phyloP scores from a whole-genome alignment of 2,113 vertebrate species.

The Hydrochoerus hydrochaeris region DNA sequence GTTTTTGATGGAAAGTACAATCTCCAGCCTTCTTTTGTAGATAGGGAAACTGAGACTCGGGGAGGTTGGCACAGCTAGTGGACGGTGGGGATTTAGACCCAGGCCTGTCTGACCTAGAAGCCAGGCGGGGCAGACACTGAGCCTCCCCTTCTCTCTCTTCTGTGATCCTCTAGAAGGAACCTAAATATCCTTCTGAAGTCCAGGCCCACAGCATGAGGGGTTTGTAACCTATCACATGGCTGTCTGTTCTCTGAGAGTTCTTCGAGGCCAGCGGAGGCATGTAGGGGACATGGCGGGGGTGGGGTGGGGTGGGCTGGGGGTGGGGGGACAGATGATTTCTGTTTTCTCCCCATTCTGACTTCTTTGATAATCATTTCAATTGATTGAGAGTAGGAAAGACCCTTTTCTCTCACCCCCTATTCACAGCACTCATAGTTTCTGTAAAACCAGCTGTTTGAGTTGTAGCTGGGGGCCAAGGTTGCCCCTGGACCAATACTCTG shows the following conservation, averaged over 20 bases:
- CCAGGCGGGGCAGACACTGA: not conserved
- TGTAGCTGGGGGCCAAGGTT: not conserved
- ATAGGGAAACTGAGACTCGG: not conserved
- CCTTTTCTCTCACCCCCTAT: not conserved
- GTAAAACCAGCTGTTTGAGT: not conserved
- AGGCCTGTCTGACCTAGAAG: not conserved
- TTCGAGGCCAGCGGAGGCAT: rapidly evolving
- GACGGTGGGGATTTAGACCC: not conserved
- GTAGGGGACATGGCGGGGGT: rapidly evolving
- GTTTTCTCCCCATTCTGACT: not conserved
- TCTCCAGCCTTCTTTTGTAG: not conserved
- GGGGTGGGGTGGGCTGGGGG: no score
- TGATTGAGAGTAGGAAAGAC: not conserved
- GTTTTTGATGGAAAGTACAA: not conserved
- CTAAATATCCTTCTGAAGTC: not conserved
- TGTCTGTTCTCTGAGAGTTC: not conserved
- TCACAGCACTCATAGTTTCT: not conserved
- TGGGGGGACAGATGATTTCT: not conserved
- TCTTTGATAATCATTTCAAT: not conserved
- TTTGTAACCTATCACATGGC: not conserved
- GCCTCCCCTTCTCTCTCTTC: not conserved
- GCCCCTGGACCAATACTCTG: not conserved
- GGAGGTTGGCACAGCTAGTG: not conserved
- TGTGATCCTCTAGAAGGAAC: not conserved
- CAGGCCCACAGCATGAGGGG: not conserved